These are phyloP conservation scores for Coelopa frigida DNA, from an alignment of 1,140 invertebrate genomes.

Conservation along the genomic window DNA sequence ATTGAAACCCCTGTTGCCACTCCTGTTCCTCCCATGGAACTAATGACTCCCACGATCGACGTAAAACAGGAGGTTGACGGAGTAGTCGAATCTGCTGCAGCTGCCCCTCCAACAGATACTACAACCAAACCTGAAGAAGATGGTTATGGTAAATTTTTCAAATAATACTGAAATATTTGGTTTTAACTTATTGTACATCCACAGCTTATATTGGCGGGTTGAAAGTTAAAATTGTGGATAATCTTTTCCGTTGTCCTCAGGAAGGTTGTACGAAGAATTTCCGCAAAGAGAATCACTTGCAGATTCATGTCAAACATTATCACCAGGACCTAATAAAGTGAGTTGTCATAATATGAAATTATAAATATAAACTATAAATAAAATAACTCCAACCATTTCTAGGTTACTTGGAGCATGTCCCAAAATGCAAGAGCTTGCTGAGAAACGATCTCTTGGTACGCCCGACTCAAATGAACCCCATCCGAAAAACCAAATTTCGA, in stretches of 20 bases:
- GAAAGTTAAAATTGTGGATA: slow-evolving; percentile 63
- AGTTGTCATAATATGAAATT: slow-evolving; percentile 14
- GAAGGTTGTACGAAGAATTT: slow-evolving; percentile 81
- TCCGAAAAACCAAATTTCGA: slow-evolving; percentile 47
- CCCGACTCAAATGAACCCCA: slow-evolving; percentile 47
- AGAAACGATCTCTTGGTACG: slow-evolving; percentile 60
- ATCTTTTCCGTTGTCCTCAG: slow-evolving; percentile 69
- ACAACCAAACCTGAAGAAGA: slow-evolving; percentile 14
- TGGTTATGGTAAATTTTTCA: slow-evolving; percentile 19
- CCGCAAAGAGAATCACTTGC: slow-evolving; percentile 77
- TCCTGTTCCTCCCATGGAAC: slow-evolving; percentile 31
- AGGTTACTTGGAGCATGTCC: slow-evolving; percentile 65
- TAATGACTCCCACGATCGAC: slow-evolving; percentile 20
- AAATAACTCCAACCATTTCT: too few species aligned
- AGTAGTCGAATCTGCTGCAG: not conserved
- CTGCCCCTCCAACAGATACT: not conserved
- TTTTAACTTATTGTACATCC: slow-evolving; percentile 17
- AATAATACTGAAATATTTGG: not conserved
- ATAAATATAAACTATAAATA: too few species aligned
- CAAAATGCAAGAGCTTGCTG: slow-evolving; percentile 77
- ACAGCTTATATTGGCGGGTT: slow-evolving; percentile 59
- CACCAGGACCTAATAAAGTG: slow-evolving; percentile 68
- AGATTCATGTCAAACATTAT: slow-evolving; percentile 89
- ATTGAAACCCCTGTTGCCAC: slow-evolving; percentile 36
- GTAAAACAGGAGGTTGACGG: slow-evolving; percentile 17